phyloP scores from a whole-genome alignment of 2,113 vertebrate species.

The Salvelinus alpinus region DNA sequence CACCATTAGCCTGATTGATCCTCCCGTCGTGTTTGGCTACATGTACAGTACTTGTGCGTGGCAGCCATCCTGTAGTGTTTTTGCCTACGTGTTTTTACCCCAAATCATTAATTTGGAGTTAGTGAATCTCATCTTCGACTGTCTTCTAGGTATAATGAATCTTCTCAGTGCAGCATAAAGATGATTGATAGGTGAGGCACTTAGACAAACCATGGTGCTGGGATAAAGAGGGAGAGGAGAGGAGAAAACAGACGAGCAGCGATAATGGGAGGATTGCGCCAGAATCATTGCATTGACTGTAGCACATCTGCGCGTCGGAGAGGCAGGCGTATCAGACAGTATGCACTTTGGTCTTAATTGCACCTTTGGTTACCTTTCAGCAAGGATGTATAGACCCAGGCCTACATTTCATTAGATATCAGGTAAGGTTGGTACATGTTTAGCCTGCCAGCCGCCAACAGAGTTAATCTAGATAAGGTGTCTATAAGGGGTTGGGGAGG shows the following conservation, averaged over 20 bases:
- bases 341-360: too few relatives aligned
- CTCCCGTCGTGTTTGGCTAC: conserved; percentile 36
- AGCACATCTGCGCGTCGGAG: conserved; percentile 21
- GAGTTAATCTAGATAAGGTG: too few relatives aligned
- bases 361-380: too few relatives aligned
- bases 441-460: too few relatives aligned
- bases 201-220: conserved; percentile 39
- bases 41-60: conserved; percentile 12
- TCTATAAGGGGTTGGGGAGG: too few relatives aligned
- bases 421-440: too few relatives aligned
- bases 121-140: conserved; percentile 57
- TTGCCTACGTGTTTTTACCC: background rate
- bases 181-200: conserved; percentile 68
- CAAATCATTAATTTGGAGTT: conserved; percentile 43
- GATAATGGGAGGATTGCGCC: conserved; percentile 38
- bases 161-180: conserved; percentile 48
- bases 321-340: too few relatives aligned
- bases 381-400: too few relatives aligned
- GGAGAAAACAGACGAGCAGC: conserved; percentile 31
- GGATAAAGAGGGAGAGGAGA: conserved; percentile 39
- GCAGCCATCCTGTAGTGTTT: conserved; percentile 3
- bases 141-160: conserved; percentile 62
- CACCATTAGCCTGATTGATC: conserved; percentile 40
- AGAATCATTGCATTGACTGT: conserved; percentile 33
- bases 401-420: too few relatives aligned